These are phyloP conservation scores for Phaetusa simplex DNA, from an alignment of 2,113 vertebrate genomes.

Conservation along the genomic window DNA sequence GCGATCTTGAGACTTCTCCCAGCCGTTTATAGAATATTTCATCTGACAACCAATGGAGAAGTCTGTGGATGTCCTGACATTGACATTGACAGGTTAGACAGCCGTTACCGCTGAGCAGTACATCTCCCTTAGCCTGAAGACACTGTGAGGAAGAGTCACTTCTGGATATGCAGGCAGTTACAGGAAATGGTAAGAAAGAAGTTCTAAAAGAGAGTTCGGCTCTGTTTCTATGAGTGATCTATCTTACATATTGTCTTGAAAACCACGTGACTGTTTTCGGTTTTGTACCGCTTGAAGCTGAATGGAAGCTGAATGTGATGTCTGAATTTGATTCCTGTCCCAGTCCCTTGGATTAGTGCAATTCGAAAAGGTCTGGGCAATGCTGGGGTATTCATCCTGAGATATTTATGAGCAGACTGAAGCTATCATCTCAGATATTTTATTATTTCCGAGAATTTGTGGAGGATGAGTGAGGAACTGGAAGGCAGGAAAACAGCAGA, in stretches of 20 bases:
- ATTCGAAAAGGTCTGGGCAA: neutral
- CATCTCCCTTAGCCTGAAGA: neutral
- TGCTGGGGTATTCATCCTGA: neutral
- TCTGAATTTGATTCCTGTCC: neutral
- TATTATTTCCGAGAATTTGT: neutral
- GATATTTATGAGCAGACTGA: neutral
- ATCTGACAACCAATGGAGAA: neutral
- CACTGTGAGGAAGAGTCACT: neutral
- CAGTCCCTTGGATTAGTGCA: neutral
- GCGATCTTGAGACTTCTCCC: too few species aligned
- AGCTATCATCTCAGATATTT: neutral
- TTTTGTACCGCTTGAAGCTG: neutral
- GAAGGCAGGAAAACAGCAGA: neutral
- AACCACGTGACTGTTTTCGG: neutral
- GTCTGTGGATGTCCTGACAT: neutral
- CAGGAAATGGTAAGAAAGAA: neutral
- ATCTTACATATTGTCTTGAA: neutral
- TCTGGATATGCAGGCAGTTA: neutral
- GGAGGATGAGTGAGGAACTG: neutral
- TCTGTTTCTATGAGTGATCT: neutral
- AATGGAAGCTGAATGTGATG: neutral
- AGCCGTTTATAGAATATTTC: too few species aligned
- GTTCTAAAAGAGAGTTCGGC: neutral
- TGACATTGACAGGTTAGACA: neutral
- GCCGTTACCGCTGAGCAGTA: neutral